Evolutionary conservation across 2,113 vertebrate species (phyloP), one percentile per base, ranked within the genome.

Genomic region (Etheostoma cragini): DNA sequence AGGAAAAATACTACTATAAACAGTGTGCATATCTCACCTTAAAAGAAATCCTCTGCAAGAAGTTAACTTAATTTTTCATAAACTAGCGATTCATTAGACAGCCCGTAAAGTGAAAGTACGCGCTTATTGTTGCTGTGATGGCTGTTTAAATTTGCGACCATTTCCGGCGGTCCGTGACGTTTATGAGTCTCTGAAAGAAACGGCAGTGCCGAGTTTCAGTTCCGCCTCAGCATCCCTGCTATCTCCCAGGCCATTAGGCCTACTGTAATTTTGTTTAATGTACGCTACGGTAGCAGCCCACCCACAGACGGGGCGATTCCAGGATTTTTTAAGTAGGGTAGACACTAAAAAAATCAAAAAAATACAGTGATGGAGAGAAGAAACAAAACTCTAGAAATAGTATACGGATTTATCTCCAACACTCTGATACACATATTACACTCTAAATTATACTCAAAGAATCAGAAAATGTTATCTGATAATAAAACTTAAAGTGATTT

Each of bases 61-160:
- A 7, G 72, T 78, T 16, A 8, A 5, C 8, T 35, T 65, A 63
- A 10, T 78, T 75, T 71, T 46, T 57, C 16, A 52, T 7, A 13
- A 50, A 72, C 79, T 42, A 4, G 22, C n/a, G 49, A 53, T 74
- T 72, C 38, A 17, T 8, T 8, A 58, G 21, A 71, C 35, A 21
- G 68, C 65, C 33, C 65, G 66, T 47, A n/a, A 42, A 81, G 49
- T 56, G 19, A 82, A 84, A 75, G 26, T 83, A 19, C 74, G 82
- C 66, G 24, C 81, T 86, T 87, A 71, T 87, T 85, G 82, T 88
- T 82, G 76, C 62, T 88, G 83, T 83, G 78, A 82, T 71, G 82
- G 72, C 54, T 58, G 87, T 93, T 92, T 80, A 85, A 91, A 92
- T 91, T 87, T 86, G 70, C 57, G 65, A 70, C 79, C 64, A 62